Conservation (phyloP, 2,888 invertebrate species). For the Tenodera sinensis region DNA sequence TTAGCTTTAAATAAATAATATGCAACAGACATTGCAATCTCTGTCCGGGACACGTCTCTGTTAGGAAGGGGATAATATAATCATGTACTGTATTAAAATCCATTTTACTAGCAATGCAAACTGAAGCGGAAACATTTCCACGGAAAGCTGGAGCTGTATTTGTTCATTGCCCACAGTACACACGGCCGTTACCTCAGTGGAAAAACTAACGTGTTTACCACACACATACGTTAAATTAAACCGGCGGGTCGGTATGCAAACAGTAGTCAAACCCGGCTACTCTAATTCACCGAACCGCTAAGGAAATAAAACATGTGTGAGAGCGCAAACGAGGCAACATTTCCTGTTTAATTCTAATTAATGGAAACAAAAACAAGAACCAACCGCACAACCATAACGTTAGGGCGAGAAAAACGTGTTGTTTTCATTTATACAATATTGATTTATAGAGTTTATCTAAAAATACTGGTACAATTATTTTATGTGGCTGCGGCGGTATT, state of each 20-base stretch:
- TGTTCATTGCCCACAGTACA: background rate
- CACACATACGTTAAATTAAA: background rate
- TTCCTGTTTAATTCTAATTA: background rate
- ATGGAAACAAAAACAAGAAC: background rate
- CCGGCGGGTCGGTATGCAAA: background rate
- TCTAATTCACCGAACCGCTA: background rate
- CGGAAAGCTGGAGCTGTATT: background rate
- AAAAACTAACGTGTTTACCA: background rate
- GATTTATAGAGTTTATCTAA: too few relatives aligned
- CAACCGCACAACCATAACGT: background rate
- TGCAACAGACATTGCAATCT: background rate
- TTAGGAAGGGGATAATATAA: background rate
- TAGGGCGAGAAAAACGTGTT: background rate
- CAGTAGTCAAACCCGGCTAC: background rate
- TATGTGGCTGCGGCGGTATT: background rate
- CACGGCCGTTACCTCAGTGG: background rate
- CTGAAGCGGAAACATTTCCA: background rate
- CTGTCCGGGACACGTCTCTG: background rate
- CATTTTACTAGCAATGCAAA: background rate
- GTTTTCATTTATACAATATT: background rate
- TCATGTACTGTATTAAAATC: background rate
- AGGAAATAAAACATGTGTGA: background rate
- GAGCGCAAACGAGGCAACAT: background rate
- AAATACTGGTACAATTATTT: background rate
- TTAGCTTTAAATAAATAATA: background rate